These are phyloP conservation scores for Halictus ligatus DNA, from an alignment of 2,888 invertebrate species.

Conservation along the genomic window DNA sequence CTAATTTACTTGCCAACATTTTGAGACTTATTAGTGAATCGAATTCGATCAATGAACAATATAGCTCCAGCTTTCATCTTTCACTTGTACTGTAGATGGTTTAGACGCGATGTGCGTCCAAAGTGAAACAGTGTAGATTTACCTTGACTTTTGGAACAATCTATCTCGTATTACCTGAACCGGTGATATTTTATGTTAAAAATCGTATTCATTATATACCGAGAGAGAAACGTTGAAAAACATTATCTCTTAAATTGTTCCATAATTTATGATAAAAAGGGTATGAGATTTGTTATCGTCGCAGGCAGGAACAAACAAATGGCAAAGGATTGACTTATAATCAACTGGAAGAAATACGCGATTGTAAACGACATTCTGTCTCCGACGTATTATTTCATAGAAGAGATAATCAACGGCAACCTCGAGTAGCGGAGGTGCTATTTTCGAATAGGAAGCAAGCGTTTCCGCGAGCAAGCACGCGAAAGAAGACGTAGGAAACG, in stretches of 20 bases:
- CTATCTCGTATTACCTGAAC: too few species aligned
- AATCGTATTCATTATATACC: too few species aligned
- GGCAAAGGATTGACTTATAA: conserved; percentile 22
- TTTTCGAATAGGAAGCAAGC: conserved; percentile 45
- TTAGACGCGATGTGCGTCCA: too few species aligned
- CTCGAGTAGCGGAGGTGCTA: conserved; percentile 37
- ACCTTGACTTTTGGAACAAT: too few species aligned
- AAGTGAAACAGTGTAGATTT: too few species aligned
- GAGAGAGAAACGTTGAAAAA: too few species aligned
- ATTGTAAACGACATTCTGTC: conserved; percentile 25
- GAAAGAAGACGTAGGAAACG: conserved; percentile 29
- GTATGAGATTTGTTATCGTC: not conserved
- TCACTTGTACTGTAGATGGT: too few species aligned
- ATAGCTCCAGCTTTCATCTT: too few species aligned
- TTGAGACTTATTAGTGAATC: too few species aligned
- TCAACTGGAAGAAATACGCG: not conserved
- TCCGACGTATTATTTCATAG: not conserved
- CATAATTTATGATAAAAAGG: not conserved
- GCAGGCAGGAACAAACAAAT: not conserved
- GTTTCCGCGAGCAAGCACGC: conserved; percentile 48
- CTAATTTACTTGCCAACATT: too few species aligned
- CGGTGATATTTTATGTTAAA: too few species aligned
- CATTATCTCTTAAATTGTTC: not conserved
- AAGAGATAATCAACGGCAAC: conserved; percentile 23
- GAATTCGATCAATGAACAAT: too few species aligned